phyloP scores from a whole-genome alignment of 2,113 vertebrate genomes.

The Gymnorhina tibicen region DNA sequence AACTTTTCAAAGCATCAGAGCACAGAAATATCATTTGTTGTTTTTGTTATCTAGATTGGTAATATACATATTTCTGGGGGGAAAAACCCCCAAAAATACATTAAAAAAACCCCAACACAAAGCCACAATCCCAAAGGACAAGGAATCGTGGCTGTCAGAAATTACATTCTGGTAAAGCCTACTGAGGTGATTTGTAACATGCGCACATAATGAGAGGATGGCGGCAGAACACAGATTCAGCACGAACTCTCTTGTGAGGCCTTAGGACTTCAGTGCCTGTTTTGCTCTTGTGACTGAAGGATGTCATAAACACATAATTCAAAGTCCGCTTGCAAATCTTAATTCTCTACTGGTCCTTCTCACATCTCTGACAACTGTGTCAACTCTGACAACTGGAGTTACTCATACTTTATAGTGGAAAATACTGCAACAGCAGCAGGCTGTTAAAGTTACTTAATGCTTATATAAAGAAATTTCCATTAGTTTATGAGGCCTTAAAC shows the following conservation, averaged over 20 bases:
- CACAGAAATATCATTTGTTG: background rate
- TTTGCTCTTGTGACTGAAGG: slow-evolving; percentile 6
- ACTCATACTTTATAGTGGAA: background rate
- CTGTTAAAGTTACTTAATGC: background rate
- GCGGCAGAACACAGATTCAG: background rate
- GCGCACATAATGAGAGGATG: background rate
- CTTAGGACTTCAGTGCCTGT: background rate
- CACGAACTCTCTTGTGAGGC: background rate
- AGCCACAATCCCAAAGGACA: background rate
- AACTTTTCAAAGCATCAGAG: background rate
- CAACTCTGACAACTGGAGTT: background rate
- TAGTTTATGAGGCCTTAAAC: background rate
- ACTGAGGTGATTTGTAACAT: background rate
- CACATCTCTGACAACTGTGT: background rate
- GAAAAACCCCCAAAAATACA: background rate
- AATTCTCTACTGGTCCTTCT: background rate
- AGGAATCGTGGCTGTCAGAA: background rate
- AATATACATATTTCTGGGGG: fast-evolving
- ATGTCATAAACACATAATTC: background rate
- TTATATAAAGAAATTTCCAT: background rate
- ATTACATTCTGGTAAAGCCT: background rate
- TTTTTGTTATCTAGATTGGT: background rate
- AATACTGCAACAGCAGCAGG: background rate
- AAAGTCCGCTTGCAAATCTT: background rate
- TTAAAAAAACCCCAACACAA: fast-evolving